These are phyloP conservation scores for Protophormia terraenovae DNA, from an alignment of 2,888 invertebrate genomes.

Conservation along the genomic window DNA sequence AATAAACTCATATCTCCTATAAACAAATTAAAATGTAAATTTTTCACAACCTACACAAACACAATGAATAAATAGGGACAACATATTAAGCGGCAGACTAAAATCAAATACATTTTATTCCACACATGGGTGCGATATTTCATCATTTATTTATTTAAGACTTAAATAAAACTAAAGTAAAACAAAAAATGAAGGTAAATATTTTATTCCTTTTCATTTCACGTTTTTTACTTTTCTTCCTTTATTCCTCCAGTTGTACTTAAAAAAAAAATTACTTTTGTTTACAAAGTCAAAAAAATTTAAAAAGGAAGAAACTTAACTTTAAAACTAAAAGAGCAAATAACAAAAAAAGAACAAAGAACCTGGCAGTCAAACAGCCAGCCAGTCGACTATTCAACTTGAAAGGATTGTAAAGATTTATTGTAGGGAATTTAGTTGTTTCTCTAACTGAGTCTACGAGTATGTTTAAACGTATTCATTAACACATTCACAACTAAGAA, in stretches of 20 bases:
- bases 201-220: constrained; percentile 4
- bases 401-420: constrained; percentile 64
- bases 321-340: neutral
- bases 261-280: constrained; percentile 21
- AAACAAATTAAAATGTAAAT: no score
- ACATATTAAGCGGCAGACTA: constrained; percentile 15
- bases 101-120: constrained; percentile 49
- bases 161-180: constrained; percentile 13
- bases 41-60: constrained; percentile 7
- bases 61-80: neutral
- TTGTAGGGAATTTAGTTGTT: constrained; percentile 29
- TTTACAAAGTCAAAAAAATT: constrained; percentile 37
- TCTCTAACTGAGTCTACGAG: neutral
- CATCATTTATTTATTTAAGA: constrained; percentile 41
- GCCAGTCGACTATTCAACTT: neutral
- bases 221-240: neutral
- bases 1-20: no score
- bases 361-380: neutral
- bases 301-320: constrained; percentile 1
- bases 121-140: constrained; percentile 67
- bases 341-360: constrained; percentile 13
- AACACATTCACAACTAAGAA: neutral
- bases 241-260: constrained; percentile 13
- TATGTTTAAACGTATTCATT: neutral
- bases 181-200: constrained; percentile 27